A percentile compares a stretch with the other conserved stretches of the same genome.
These are phyloP conservation scores for Lordiphosa clarofinis DNA, from an alignment of 1,140 invertebrate species.

Conservation along the genomic window DNA sequence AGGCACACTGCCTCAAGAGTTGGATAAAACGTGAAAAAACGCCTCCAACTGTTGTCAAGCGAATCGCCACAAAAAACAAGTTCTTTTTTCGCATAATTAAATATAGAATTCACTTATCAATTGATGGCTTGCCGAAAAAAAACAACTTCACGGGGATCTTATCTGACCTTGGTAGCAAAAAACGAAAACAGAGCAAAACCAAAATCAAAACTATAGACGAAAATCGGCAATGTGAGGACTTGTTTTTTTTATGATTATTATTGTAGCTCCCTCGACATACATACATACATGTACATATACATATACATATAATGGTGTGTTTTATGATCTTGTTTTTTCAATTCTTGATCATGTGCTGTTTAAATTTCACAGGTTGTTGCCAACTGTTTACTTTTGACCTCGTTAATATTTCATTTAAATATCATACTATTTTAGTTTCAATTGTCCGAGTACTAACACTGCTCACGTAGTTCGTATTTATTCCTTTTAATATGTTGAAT, in stretches of 20 bases:
- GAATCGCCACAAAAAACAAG: conserved; percentile 3
- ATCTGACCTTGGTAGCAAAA: conserved; percentile 43
- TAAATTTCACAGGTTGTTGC: conserved; percentile 43
- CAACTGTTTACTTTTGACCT: conserved; percentile 23
- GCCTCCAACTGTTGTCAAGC: conserved; percentile 31
- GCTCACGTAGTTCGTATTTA: conserved; percentile 19
- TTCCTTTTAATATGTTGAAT: conserved; percentile 31
- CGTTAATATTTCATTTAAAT: conserved; percentile 61
- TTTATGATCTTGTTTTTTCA: conserved; percentile 65
- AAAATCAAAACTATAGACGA: conserved; percentile 23
- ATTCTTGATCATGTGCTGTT: conserved; percentile 31
- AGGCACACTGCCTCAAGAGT: conserved; percentile 48
- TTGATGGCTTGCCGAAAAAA: background rate
- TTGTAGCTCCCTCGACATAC: conserved; percentile 12
- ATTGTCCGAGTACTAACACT: conserved; percentile 40
- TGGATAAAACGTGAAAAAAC: conserved; percentile 11
- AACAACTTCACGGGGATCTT: conserved; percentile 23
- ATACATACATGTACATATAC: background rate
- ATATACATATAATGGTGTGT: background rate
- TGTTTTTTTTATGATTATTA: conserved; percentile 37
- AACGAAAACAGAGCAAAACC: conserved; percentile 29
- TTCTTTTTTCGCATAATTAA: conserved; percentile 32
- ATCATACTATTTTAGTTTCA: conserved; percentile 37
- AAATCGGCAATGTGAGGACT: conserved; percentile 8
- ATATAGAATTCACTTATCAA: conserved; percentile 44